Conservation (phyloP, 2,797 vertebrate genomes). For the Rhinella marina region DNA sequence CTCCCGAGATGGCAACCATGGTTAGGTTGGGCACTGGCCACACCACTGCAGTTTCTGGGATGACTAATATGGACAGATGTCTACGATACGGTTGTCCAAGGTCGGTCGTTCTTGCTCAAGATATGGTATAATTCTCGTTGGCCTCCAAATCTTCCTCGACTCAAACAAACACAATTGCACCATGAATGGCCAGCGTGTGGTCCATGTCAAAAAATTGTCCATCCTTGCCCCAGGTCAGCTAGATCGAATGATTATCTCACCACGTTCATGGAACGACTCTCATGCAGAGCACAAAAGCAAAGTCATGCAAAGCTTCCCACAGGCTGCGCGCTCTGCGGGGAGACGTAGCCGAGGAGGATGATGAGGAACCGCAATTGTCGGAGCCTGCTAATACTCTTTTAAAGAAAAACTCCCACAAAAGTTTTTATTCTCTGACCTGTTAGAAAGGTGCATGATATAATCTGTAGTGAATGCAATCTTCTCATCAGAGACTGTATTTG, state of each 20-base stretch:
- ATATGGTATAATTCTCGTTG: neutral
- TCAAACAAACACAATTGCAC: neutral
- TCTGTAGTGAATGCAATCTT: no score
- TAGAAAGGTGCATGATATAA: no score
- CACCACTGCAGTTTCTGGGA: neutral
- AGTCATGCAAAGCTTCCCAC: slow-evolving; percentile 30
- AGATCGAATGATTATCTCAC: slow-evolving; percentile 26
- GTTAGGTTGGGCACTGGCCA: neutral
- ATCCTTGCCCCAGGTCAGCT: neutral
- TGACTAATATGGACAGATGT: neutral
- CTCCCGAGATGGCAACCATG: neutral
- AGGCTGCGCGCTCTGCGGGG: slow-evolving; percentile 32
- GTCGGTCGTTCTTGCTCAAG: neutral
- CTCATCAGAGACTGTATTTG: no score
- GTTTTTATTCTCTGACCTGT: no score
- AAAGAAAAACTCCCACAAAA: no score
- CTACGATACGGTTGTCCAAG: neutral
- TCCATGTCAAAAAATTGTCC: neutral
- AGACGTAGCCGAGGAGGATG: slow-evolving; percentile 33
- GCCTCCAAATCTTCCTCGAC: neutral
- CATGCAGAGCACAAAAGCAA: slow-evolving; percentile 32
- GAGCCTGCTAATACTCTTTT: neutral
- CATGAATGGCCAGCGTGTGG: neutral
- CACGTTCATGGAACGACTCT: neutral
- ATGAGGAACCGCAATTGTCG: neutral